A percentile compares a stretch with the other conserved stretches of the same genome.
These are phyloP conservation scores for Strigamia crassipes DNA, from an alignment of 2,888 invertebrate species.

Conservation along the genomic window DNA sequence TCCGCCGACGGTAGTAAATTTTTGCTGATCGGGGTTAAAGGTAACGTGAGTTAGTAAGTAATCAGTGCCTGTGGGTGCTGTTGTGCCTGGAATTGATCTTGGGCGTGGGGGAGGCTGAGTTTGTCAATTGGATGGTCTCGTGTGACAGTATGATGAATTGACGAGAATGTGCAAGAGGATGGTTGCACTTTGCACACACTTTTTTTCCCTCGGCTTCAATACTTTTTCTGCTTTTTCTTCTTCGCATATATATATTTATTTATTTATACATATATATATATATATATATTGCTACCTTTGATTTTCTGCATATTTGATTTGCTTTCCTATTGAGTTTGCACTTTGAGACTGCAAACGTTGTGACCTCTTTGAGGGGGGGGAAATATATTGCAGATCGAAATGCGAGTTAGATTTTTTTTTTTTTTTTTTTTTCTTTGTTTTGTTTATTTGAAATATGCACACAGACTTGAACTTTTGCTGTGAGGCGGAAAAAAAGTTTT, in stretches of 20 bases:
- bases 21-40: background rate
- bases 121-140: constrained; percentile 1
- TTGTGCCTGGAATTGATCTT: background rate
- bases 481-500: background rate
- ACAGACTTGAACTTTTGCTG: background rate
- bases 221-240: background rate
- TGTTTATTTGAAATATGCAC: constrained; percentile 2
- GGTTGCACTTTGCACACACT: background rate
- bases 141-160: constrained; percentile 10
- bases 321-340: background rate
- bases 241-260: background rate
- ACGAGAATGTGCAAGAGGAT: constrained; percentile 7
- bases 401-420: background rate
- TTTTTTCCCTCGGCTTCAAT: background rate
- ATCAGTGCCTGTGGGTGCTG: constrained; percentile 16
- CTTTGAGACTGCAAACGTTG: constrained; percentile 13
- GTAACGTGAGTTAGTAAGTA: background rate
- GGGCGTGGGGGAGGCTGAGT: background rate
- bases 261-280: background rate
- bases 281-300: background rate
- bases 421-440: background rate
- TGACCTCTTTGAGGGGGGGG: background rate
- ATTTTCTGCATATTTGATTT: constrained; percentile 12
- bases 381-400: background rate
- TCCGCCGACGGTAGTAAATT: background rate